phyloP scores from a whole-genome alignment of 30 jellyfish, hydroid and myxozoan species.

The Cassiopea xamachana region DNA sequence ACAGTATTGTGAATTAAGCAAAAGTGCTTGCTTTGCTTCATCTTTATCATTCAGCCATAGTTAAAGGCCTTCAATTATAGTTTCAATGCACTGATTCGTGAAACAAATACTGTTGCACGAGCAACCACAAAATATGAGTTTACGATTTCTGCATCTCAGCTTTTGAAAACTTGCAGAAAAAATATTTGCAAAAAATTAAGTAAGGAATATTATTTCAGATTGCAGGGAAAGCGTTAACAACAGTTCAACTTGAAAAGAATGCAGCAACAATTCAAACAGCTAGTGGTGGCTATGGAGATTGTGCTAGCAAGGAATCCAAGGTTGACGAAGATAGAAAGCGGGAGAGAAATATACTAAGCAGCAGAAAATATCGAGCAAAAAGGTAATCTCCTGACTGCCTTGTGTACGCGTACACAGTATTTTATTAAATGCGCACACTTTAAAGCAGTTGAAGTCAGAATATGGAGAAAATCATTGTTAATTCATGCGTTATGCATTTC shows the following conservation, averaged over 20 bases:
- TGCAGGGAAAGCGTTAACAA: conserved; percentile 33
- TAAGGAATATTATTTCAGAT: neutral
- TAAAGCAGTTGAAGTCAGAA: too few relatives aligned
- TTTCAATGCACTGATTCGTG: neutral
- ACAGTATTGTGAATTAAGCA: too few relatives aligned
- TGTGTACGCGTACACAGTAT: too few relatives aligned
- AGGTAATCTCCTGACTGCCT: conserved; percentile 4
- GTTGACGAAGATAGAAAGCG: conserved; percentile 30
- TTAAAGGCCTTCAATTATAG: neutral
- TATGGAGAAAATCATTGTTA: neutral
- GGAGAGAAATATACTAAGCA: conserved; percentile 60
- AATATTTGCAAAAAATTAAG: neutral
- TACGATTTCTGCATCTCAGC: neutral
- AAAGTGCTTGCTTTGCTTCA: too few relatives aligned
- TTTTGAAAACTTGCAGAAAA: neutral
- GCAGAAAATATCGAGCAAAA: conserved; percentile 72
- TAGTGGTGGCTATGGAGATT: neutral
- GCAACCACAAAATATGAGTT: neutral
- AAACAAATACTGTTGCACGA: neutral
- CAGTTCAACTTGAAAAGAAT: conserved; percentile 9
- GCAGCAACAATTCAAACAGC: neutral
- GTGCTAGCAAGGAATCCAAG: neutral
- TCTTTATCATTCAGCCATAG: too few relatives aligned
- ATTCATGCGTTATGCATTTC: neutral
- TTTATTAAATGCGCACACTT: too few relatives aligned